Evolutionary conservation across 2,113 vertebrate genomes (phyloP).

Genomic region (Pelmatolapia mariae): DNA sequence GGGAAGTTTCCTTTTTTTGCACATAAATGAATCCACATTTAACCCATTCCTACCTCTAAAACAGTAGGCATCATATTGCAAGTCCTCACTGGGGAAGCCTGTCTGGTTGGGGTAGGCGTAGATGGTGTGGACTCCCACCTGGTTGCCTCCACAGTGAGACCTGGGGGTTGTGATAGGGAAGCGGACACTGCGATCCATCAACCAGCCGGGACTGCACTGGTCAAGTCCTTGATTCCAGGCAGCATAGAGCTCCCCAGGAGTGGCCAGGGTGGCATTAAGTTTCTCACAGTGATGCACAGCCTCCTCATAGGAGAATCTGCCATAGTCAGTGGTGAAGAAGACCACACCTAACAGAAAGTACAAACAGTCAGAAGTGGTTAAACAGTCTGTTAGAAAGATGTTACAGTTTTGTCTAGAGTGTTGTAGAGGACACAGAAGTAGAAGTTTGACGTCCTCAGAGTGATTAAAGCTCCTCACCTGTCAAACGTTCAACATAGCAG

Average conservation of each 20-base stretch:
- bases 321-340: slow-evolving; percentile 81
- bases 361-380: background rate
- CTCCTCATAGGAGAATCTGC: slow-evolving; percentile 85
- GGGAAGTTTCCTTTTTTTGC: background rate
- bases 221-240: slow-evolving; percentile 89
- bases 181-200: slow-evolving; percentile 85
- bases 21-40: background rate
- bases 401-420: background rate
- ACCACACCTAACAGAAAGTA: slow-evolving; percentile 77
- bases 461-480: slow-evolving; percentile 65
- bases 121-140: slow-evolving; percentile 82
- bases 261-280: slow-evolving; percentile 84
- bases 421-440: background rate
- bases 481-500: slow-evolving; percentile 83
- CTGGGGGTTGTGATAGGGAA: slow-evolving; percentile 83
- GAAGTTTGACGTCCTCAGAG: background rate
- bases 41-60: slow-evolving; percentile 76
- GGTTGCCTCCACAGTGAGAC: slow-evolving; percentile 77
- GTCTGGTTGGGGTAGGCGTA: slow-evolving; percentile 86
- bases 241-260: slow-evolving; percentile 81
- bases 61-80: slow-evolving; percentile 89
- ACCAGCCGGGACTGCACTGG: slow-evolving; percentile 88
- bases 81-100: slow-evolving; percentile 79
- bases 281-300: slow-evolving; percentile 80
- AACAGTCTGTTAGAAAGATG: background rate